Evolutionary conservation across 1,140 invertebrate genomes (phyloP).

Genomic region (Drosophila dunni): DNA sequence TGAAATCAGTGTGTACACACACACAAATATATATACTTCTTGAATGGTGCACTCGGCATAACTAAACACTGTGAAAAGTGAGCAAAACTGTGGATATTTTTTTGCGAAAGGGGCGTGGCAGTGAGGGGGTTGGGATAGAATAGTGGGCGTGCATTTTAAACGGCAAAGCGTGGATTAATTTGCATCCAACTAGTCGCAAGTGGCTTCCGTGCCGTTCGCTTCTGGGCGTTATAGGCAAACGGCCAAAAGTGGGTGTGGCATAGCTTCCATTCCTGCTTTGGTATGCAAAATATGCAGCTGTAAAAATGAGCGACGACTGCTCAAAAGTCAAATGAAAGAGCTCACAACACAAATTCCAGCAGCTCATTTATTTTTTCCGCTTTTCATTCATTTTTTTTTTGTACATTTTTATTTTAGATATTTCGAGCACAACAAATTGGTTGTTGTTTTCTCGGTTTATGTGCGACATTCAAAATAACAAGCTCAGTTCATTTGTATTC

Average conservation of each 20-base stretch:
- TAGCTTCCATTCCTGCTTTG: constrained; percentile 10
- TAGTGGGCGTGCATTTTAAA: constrained; percentile 43
- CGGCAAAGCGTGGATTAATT: constrained; percentile 28
- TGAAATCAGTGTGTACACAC: constrained; percentile 15
- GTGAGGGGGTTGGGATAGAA: neutral
- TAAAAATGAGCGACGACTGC: constrained; percentile 17
- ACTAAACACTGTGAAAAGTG: constrained; percentile 41
- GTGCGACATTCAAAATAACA: too few relatives aligned
- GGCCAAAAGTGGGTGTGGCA: neutral
- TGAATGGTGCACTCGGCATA: constrained; percentile 2
- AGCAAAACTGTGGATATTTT: constrained; percentile 8
- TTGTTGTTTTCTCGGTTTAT: neutral
- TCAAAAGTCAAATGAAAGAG: constrained; percentile 29
- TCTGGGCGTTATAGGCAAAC: constrained; percentile 1
- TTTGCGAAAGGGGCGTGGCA: constrained; percentile 15
- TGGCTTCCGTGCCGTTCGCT: constrained; percentile 19
- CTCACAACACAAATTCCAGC: constrained; percentile 10
- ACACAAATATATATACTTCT: neutral
- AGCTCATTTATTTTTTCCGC: constrained; percentile 11
- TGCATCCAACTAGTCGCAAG: constrained; percentile 36
- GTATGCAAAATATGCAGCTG: constrained; percentile 16
- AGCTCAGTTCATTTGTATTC: too few relatives aligned
- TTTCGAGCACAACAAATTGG: constrained; percentile 15
- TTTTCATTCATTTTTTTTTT: neutral
- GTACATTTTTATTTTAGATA: neutral